A percentile compares a stretch with the other conserved stretches of the same genome.
These are phyloP conservation scores for Agrochola macilenta DNA, from an alignment of 2,888 invertebrate genomes.

Conservation along the genomic window DNA sequence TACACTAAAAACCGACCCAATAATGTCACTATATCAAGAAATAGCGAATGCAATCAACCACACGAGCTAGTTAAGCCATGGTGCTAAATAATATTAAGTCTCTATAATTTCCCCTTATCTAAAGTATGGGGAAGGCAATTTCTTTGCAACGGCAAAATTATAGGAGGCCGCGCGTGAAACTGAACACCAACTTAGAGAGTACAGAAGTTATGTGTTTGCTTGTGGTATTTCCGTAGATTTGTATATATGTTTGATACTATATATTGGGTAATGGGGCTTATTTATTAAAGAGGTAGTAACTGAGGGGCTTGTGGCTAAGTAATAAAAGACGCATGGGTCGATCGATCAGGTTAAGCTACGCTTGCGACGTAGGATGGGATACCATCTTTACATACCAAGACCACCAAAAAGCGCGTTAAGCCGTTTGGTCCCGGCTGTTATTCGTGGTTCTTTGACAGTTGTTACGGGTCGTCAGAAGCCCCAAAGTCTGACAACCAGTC, in stretches of 20 bases:
- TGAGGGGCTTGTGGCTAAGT: too few species aligned
- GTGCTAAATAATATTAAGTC: slow-evolving; percentile 72
- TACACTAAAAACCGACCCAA: slow-evolving; percentile 7
- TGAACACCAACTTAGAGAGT: slow-evolving; percentile 67
- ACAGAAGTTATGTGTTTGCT: slow-evolving; percentile 33
- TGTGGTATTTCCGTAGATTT: slow-evolving; percentile 47
- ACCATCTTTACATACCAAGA: too few species aligned
- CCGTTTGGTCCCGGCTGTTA: too few species aligned
- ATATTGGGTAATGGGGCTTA: slow-evolving; percentile 41
- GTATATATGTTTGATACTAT: slow-evolving; percentile 27
- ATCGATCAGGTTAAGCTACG: too few species aligned
- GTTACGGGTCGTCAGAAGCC: too few species aligned
- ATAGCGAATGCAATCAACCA: slow-evolving; percentile 43
- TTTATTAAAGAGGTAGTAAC: slow-evolving; percentile 6
- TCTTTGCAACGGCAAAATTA: slow-evolving; percentile 80
- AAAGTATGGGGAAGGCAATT: slow-evolving; percentile 72
- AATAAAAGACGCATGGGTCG: too few species aligned
- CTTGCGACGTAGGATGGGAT: too few species aligned
- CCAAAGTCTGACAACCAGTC: too few species aligned
- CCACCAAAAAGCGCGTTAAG: too few species aligned
- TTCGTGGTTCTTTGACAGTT: too few species aligned
- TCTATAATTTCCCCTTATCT: slow-evolving; percentile 80
- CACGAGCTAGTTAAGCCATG: slow-evolving; percentile 15
- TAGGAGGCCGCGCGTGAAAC: slow-evolving; percentile 75
- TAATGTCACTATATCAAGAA: slow-evolving; percentile 38